Percentiles rank a stretch among this genome's conserved stretches.
phyloP scores from a whole-genome alignment of 2,113 vertebrate species.

The Ammospiza nelsoni region DNA sequence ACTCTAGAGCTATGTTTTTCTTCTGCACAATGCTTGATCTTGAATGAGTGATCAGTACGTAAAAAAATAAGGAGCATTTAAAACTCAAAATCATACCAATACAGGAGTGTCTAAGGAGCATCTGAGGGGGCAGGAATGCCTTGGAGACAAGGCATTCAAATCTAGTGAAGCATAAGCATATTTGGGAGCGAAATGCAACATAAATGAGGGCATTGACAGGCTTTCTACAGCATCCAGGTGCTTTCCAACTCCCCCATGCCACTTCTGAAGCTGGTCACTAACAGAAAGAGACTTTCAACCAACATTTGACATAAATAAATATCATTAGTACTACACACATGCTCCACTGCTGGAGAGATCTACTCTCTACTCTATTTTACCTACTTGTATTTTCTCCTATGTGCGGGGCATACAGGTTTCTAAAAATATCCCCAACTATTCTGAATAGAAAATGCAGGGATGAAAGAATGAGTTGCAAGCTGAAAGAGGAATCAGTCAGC shows the following conservation, averaged over 20 bases:
- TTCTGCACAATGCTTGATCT: conserved; percentile 73
- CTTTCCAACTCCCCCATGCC: conserved; percentile 34
- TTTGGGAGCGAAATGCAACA: conserved; percentile 52
- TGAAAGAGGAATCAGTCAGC: background rate
- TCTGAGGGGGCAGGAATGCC: background rate
- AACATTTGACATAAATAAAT: background rate
- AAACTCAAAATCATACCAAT: conserved; percentile 65
- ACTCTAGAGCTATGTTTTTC: background rate
- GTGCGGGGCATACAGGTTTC: background rate
- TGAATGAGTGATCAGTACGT: conserved; percentile 76
- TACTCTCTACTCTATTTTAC: background rate
- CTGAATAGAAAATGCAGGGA: background rate
- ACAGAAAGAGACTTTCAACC: background rate
- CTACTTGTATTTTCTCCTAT: background rate
- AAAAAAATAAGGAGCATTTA: conserved; percentile 66
- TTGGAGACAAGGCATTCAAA: conserved; percentile 39
- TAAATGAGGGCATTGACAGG: conserved; percentile 60
- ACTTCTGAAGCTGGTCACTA: conserved; percentile 18
- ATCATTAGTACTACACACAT: background rate
- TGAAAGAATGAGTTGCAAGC: background rate
- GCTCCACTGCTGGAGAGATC: background rate
- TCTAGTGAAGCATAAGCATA: background rate
- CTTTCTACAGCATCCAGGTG: conserved; percentile 7
- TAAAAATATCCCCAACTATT: background rate
- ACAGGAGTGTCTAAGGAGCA: background rate